A percentile compares a stretch with the other conserved stretches of the same genome.
Conservation (phyloP, 2,113 vertebrate species). For the Callithrix jacchus region DNA sequence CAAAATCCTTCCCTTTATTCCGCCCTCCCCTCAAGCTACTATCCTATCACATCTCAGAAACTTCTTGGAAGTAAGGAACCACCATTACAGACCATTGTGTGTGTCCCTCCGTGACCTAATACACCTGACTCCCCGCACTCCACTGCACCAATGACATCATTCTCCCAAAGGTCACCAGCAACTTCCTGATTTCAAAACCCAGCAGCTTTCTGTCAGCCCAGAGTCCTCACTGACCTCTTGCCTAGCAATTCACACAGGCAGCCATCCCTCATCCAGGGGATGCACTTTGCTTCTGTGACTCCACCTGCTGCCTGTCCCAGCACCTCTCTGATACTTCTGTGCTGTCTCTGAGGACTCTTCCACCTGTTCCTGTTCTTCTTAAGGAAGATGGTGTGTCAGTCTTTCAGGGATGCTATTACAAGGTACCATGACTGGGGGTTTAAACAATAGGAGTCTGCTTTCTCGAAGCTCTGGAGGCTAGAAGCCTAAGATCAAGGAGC, state of each 20-base stretch:
- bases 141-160: not conserved
- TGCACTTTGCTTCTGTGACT: not conserved
- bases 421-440: not conserved
- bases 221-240: not conserved
- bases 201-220: not conserved
- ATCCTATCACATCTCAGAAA: not conserved
- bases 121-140: conserved; percentile 30
- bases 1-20: not conserved
- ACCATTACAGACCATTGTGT: not conserved
- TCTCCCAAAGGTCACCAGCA: conserved; percentile 54
- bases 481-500: not conserved
- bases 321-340: not conserved
- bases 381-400: not conserved
- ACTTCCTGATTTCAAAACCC: conserved; percentile 31
- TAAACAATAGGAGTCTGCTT: not conserved
- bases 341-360: not conserved
- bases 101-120: not conserved
- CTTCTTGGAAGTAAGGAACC: not conserved
- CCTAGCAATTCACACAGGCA: fast-evolving
- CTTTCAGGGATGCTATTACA: too few species aligned
- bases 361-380: not conserved
- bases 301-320: not conserved
- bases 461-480: not conserved
- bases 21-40: not conserved
- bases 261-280: not conserved